These are phyloP conservation scores for Chironomus striatipennis DNA, from an alignment of 1,140 invertebrate species.

Conservation along the genomic window DNA sequence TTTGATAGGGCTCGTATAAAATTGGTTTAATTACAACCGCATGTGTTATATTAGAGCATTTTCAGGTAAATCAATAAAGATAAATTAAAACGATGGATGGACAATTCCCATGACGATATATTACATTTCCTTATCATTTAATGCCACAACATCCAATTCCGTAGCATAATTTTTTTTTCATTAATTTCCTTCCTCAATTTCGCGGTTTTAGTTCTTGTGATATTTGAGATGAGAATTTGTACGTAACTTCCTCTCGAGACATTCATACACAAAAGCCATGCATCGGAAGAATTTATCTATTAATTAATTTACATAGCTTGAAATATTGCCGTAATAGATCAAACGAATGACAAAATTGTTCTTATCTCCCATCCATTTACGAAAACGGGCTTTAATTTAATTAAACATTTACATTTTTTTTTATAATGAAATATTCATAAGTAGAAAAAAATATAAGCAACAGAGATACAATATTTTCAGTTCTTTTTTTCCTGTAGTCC, in stretches of 20 bases:
- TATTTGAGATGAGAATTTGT: neutral
- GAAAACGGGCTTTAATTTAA: slow-evolving; percentile 7
- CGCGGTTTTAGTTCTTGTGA: neutral
- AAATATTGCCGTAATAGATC: slow-evolving; percentile 13
- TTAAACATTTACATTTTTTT: neutral
- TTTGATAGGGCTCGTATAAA: no score
- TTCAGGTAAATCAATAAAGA: no score
- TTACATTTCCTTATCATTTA: neutral
- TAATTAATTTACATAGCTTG: neutral
- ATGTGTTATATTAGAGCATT: no score
- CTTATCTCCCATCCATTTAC: neutral
- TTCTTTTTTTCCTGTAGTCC: no score
- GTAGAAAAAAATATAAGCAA: neutral
- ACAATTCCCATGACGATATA: neutral
- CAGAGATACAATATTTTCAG: no score
- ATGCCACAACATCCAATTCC: neutral
- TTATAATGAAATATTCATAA: slow-evolving; percentile 1
- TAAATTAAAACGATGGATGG: no score
- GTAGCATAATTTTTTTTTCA: neutral
- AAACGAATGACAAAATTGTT: neutral
- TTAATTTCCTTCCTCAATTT: neutral
- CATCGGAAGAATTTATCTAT: neutral
- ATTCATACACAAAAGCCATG: neutral
- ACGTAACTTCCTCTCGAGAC: neutral
- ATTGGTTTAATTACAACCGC: no score